Conservation (phyloP, 2,113 vertebrate genomes). For the Chloropsis hardwickii region DNA sequence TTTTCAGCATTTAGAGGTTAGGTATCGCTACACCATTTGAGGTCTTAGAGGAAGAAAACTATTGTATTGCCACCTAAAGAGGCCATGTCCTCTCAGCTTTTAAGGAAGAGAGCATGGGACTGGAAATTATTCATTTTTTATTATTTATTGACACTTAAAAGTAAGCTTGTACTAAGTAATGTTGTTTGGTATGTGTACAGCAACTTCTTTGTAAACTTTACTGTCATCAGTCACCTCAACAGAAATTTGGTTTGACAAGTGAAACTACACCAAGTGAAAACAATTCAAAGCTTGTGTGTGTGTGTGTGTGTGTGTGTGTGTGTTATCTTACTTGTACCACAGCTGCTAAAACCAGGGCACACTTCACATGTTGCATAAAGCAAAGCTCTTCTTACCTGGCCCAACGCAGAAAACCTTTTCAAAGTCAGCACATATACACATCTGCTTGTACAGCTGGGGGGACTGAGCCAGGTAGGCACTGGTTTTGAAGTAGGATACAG, state of each 20-base stretch:
- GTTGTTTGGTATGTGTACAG: neutral
- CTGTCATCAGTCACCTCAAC: neutral
- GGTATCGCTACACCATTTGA: neutral
- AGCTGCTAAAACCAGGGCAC: neutral
- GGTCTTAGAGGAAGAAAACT: neutral
- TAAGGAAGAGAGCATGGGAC: neutral
- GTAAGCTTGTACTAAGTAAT: neutral
- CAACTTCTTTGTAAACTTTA: neutral
- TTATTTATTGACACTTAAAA: neutral
- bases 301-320: neutral
- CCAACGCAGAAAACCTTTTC: slow-evolving; percentile 98
- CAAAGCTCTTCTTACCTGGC: slow-evolving; percentile 81
- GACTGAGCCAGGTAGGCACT: slow-evolving; percentile 98
- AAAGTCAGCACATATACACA: slow-evolving; percentile 99
- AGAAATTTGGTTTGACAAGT: slow-evolving; percentile 4
- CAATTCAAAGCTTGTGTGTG: neutral
- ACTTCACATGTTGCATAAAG: neutral
- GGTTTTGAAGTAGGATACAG: slow-evolving; percentile 97
- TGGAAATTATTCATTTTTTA: neutral
- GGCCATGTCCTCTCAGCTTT: neutral
- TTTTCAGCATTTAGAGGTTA: neutral
- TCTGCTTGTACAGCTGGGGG: slow-evolving; percentile 98
- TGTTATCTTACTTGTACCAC: neutral
- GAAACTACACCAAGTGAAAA: slow-evolving; percentile 36
- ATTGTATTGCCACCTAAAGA: neutral